phyloP scores from a whole-genome alignment of 2,888 invertebrate genomes.

The Cheiracanthium punctorium region DNA sequence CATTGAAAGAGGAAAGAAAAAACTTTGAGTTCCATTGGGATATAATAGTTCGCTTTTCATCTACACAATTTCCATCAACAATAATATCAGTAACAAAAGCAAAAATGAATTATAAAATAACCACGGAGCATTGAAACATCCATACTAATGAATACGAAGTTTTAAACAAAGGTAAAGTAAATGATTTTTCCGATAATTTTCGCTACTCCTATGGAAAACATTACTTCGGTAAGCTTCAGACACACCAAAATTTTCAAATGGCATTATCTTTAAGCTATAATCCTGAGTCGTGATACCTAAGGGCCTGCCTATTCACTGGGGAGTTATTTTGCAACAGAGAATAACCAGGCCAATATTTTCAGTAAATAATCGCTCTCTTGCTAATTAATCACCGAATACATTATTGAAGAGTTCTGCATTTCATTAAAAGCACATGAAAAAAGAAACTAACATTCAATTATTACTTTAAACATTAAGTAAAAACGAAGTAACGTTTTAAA shows the following conservation, averaged over 20 bases:
- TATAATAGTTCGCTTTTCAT: conserved; percentile 39
- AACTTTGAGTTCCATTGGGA: conserved; percentile 9
- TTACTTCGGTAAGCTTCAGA: conserved; percentile 27
- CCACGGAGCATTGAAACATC: conserved; percentile 13
- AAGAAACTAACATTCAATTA: too few relatives aligned
- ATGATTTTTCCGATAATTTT: conserved; percentile 65
- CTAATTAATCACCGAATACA: conserved; percentile 20
- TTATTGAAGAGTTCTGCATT: conserved; percentile 11
- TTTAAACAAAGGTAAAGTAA: conserved; percentile 53
- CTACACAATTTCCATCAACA: conserved; percentile 14
- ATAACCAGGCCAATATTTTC: neutral
- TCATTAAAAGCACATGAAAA: neutral
- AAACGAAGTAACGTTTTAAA: too few relatives aligned
- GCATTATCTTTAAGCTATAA: conserved; percentile 45
- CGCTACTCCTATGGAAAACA: conserved; percentile 40
- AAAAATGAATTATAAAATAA: conserved; percentile 53
- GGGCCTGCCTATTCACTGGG: neutral
- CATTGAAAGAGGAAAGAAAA: conserved; percentile 35
- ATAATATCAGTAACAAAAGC: conserved; percentile 40
- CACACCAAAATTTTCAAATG: conserved; percentile 46
- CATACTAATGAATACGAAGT: conserved; percentile 44
- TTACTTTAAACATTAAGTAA: too few relatives aligned
- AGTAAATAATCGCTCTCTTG: neutral
- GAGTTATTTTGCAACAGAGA: neutral
- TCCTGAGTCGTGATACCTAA: conserved; percentile 2